phyloP scores from a whole-genome alignment of 1,140 invertebrate genomes.

The Trachelipus rathkii region DNA sequence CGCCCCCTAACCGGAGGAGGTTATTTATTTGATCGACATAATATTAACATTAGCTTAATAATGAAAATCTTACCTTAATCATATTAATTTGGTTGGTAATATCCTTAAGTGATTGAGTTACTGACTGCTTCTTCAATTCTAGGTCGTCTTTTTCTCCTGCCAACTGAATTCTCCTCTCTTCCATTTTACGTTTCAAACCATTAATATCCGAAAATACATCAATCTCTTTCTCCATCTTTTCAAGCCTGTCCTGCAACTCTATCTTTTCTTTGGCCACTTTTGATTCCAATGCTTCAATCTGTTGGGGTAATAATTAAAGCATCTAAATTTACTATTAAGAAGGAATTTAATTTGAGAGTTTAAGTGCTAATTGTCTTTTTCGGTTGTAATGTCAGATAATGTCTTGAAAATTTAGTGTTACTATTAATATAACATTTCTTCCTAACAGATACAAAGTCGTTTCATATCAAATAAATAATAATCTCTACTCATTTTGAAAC shows the following conservation, averaged over 20 bases:
- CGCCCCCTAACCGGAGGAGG: too few species aligned
- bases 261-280: slow-evolving; percentile 57
- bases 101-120: slow-evolving; percentile 46
- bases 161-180: slow-evolving; percentile 54
- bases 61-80: slow-evolving; percentile 46
- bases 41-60: too few species aligned
- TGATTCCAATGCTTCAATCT: slow-evolving; percentile 57
- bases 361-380: not conserved
- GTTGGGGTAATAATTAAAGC: slow-evolving; percentile 21
- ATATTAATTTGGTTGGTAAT: slow-evolving; percentile 35
- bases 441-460: too few species aligned
- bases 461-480: too few species aligned
- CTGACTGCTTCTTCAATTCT: slow-evolving; percentile 48
- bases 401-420: not conserved
- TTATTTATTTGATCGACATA: too few species aligned
- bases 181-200: slow-evolving; percentile 52
- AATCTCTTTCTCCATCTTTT: slow-evolving; percentile 55
- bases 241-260: slow-evolving; percentile 53
- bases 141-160: slow-evolving; percentile 53
- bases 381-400: not conserved
- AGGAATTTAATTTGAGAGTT: not conserved
- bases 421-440: not conserved
- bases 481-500: too few species aligned
- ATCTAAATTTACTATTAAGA: not conserved
- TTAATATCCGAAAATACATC: slow-evolving; percentile 54